A percentile compares a stretch with the other conserved stretches of the same genome.
Evolutionary conservation across 2,888 invertebrate genomes (phyloP).

Genomic region (Volucella bombylans): DNA sequence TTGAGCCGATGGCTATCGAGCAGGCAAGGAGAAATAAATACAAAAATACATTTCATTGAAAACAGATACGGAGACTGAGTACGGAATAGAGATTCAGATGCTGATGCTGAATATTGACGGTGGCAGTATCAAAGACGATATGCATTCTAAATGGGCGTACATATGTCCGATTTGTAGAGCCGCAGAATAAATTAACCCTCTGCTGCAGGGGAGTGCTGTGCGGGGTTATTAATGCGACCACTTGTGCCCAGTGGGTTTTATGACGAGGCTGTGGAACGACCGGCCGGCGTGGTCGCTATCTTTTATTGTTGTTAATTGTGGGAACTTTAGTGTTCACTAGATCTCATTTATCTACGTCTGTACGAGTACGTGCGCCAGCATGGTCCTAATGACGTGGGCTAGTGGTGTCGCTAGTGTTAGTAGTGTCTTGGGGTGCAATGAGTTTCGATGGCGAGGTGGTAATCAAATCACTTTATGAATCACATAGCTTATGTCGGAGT

Average conservation of each 20-base stretch:
- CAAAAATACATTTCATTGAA: constrained; percentile 66
- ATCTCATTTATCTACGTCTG: constrained; percentile 51
- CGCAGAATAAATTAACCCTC: constrained; percentile 32
- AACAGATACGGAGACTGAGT: constrained; percentile 6
- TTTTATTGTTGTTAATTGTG: constrained; percentile 70
- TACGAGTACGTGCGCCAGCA: constrained; percentile 40
- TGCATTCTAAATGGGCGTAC: constrained; percentile 72
- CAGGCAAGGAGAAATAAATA: constrained; percentile 61
- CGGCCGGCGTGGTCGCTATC: constrained; percentile 32
- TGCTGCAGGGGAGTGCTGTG: neutral
- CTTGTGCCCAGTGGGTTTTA: constrained; percentile 45
- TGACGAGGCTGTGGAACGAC: constrained; percentile 9
- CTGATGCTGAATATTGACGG: neutral
- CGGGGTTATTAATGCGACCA: constrained; percentile 65
- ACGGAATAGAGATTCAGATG: constrained; percentile 8
- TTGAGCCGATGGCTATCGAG: constrained; percentile 61
- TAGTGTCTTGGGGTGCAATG: constrained; percentile 56
- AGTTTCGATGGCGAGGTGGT: constrained; percentile 10
- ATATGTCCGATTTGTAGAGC: constrained; percentile 57
- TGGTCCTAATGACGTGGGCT: constrained; percentile 54
- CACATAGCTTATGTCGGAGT: constrained; percentile 43
- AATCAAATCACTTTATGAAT: constrained; percentile 54
- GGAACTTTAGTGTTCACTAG: constrained; percentile 60
- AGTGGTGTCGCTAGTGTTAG: constrained; percentile 36
- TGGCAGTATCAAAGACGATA: constrained; percentile 35